A percentile compares a stretch with the other conserved stretches of the same genome.
These are phyloP conservation scores for Gadus chalcogrammus DNA, from an alignment of 2,113 vertebrate species.

Conservation along the genomic window DNA sequence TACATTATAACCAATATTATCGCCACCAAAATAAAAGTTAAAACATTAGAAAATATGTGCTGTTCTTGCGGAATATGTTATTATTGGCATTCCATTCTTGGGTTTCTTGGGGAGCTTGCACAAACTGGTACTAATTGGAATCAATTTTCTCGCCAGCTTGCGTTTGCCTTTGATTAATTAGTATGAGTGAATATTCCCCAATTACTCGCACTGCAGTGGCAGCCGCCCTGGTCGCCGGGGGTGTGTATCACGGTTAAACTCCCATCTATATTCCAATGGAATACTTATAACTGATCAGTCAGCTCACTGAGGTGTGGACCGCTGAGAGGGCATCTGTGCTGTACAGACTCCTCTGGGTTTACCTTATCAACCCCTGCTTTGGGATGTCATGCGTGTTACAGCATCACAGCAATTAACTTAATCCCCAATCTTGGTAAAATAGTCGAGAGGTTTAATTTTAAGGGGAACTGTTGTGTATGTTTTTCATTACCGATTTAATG, in stretches of 20 bases:
- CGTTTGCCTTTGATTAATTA: conserved; percentile 16
- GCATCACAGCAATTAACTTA: too few relatives aligned
- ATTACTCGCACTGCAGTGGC: not conserved
- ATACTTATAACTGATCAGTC: conserved; percentile 17
- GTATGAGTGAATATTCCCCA: conserved; percentile 18
- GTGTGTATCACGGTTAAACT: not conserved
- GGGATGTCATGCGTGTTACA: too few relatives aligned
- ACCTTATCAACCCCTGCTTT: too few relatives aligned
- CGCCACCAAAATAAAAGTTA: not conserved
- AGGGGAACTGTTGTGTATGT: too few relatives aligned
- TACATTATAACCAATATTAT: too few relatives aligned
- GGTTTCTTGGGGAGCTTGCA: not conserved
- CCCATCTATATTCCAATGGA: conserved; percentile 7
- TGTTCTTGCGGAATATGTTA: not conserved
- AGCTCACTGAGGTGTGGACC: conserved; percentile 1
- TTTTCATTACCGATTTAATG: too few relatives aligned
- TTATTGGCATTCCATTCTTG: conserved; percentile 3
- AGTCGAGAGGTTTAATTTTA: too few relatives aligned
- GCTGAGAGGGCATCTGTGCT: conserved; percentile 9
- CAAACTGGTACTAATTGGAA: conserved; percentile 17
- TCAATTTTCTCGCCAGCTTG: conserved; percentile 17
- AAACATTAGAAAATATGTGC: not conserved
- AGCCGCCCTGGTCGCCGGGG: not conserved
- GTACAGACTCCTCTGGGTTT: not conserved
- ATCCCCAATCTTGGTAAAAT: too few relatives aligned